Percentiles rank a stretch among this genome's conserved stretches.
Conservation (phyloP, 1,140 invertebrate genomes). For the Zophobas morio region DNA sequence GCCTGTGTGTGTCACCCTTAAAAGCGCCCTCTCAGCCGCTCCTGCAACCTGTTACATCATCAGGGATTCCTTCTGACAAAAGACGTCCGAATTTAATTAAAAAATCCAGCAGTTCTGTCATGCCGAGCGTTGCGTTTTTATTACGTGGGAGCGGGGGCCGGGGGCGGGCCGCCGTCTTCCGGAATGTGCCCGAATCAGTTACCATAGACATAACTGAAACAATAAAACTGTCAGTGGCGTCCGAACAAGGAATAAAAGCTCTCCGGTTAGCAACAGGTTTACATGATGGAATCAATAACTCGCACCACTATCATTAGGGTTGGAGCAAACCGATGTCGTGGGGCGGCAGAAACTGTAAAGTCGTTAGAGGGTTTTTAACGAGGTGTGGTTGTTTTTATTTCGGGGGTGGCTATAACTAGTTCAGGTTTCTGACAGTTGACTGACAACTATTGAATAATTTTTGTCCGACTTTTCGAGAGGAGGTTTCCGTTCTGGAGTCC, state of each 20-base stretch:
- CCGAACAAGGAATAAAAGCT: constrained; percentile 35
- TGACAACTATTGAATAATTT: too few species aligned
- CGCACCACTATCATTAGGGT: not conserved
- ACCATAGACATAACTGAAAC: constrained; percentile 4
- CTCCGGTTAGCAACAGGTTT: constrained; percentile 40
- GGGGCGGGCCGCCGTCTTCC: not conserved
- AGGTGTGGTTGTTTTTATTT: too few species aligned
- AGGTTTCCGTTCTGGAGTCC: too few species aligned
- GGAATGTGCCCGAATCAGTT: constrained; percentile 14
- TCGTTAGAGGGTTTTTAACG: too few species aligned
- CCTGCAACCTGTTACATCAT: not conserved
- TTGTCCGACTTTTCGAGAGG: too few species aligned
- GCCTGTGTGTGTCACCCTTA: too few species aligned
- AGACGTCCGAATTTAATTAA: not conserved
- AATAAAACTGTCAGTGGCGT: constrained; percentile 41
- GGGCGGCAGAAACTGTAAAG: not conserved
- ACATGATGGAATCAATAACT: constrained; percentile 29
- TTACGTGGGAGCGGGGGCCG: not conserved
- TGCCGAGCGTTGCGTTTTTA: not conserved
- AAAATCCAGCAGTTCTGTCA: not conserved
- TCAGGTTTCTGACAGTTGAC: too few species aligned
- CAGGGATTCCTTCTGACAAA: not conserved
- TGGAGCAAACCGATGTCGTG: not conserved
- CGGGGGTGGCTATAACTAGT: too few species aligned
- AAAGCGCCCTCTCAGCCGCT: not conserved